A percentile compares a stretch with the other conserved stretches of the same genome.
Evolutionary conservation across 2,888 invertebrate genomes (phyloP).

Genomic region (Mycalesis mineus): DNA sequence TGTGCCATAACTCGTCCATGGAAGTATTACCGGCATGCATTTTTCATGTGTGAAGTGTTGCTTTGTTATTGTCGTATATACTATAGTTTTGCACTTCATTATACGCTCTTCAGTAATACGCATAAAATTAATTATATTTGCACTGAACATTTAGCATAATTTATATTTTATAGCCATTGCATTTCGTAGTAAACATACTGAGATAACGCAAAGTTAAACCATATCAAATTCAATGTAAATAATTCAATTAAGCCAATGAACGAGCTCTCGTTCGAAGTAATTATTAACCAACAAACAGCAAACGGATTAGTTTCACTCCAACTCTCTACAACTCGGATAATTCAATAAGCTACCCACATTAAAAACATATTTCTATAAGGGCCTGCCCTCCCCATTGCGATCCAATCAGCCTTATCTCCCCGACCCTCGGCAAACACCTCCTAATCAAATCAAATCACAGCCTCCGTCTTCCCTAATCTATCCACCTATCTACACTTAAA

Average conservation of each 20-base stretch:
- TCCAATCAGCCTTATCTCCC: constrained; percentile 76
- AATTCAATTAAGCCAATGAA: constrained; percentile 46
- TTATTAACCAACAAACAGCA: constrained; percentile 53
- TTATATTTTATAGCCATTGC: not conserved
- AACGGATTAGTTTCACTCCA: constrained; percentile 59
- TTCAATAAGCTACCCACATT: constrained; percentile 76
- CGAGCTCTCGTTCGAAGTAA: constrained; percentile 38
- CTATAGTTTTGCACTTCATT: too few relatives aligned
- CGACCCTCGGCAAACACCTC: constrained; percentile 72
- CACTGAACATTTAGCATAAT: not conserved
- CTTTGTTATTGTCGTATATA: too few relatives aligned
- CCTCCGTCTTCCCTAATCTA: constrained; percentile 77
- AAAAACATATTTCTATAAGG: constrained; percentile 77
- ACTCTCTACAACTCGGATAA: constrained; percentile 64
- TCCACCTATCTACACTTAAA: constrained; percentile 74
- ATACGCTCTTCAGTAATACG: not conserved
- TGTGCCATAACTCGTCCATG: too few relatives aligned
- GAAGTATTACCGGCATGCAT: too few relatives aligned
- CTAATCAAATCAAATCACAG: constrained; percentile 79
- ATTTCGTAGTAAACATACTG: not conserved
- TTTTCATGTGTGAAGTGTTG: too few relatives aligned
- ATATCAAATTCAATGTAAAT: constrained; percentile 17
- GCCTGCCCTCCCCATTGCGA: constrained; percentile 51
- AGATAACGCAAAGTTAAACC: constrained; percentile 3
- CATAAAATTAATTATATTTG: not conserved